Evolutionary conservation across 2,113 vertebrate genomes (phyloP), one percentile per base, ranked within the genome.

Genomic region (Grantiella picta): DNA sequence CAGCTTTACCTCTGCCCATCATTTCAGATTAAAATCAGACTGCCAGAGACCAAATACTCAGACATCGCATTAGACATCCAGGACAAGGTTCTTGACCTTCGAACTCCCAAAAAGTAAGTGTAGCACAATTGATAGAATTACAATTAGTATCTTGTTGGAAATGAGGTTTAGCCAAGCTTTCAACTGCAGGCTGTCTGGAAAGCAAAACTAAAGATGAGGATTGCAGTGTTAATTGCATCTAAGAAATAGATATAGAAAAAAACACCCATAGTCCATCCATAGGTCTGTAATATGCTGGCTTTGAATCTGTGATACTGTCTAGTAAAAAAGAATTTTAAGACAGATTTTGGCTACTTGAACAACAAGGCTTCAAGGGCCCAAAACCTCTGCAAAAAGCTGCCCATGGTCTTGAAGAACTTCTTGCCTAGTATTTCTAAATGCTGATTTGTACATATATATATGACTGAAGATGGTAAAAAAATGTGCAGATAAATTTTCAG

Each of bases 101-200:
- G 99, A 69, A 99, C 99, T 47, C 98, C 98, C 15, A 97, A 98
- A 96, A 98, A 99, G 99, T 99, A 98, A 98, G 99, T 97, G 56
- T 83, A 94, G 82, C 36, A 92, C 49, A 82, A 28, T 7, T 54
- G 72, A 40, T 73, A 33, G n/a, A 82, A 84, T 42, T 47, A 12
- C 52, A 35, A 31, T 57, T 83, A 75, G 38, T 71, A 33, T 19
- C 28, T 61, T 83, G 31, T 45, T 73, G 76, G 45, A 68, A 76
- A 69, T 44, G 23, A 35, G 68, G 20, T 89, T 87, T 92, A 54
- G n/a, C 50, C 45, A 78, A 87, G 45, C 45, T 38, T 91, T 76
- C n/a, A 89, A 17, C 8, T 87, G 44, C 52, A 52, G 40, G 52
- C 44, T 60, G 11, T 42, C 44, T 79, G 54, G 36, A 72, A 92